Percentiles rank a stretch among this genome's conserved stretches.
phyloP scores from a whole-genome alignment of 2,113 vertebrate species.

The Oryzias celebensis region DNA sequence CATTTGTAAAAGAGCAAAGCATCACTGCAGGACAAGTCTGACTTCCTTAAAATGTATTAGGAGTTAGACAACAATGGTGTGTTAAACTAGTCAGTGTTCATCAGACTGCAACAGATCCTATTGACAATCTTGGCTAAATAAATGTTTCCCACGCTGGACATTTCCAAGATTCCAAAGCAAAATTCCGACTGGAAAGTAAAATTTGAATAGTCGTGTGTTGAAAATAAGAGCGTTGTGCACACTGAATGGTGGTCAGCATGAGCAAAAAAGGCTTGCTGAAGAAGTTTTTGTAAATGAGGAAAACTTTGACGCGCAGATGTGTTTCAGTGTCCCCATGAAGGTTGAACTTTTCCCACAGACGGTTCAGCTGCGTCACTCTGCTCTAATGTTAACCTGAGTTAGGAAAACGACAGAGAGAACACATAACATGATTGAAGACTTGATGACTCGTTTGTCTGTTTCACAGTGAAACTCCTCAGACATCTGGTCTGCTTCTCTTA shows the following conservation, averaged over 20 bases:
- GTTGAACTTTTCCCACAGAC: constrained; percentile 15
- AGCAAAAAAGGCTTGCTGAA: not conserved
- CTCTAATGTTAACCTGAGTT: constrained; percentile 6
- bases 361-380: constrained; percentile 1
- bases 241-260: not conserved
- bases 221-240: not conserved
- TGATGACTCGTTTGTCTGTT: constrained; percentile 26
- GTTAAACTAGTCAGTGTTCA: too few species aligned
- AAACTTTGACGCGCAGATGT: not conserved
- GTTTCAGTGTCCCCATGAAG: not conserved
- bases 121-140: too few species aligned
- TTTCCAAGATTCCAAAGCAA: too few species aligned
- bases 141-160: too few species aligned
- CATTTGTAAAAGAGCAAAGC: too few species aligned
- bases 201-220: too few species aligned
- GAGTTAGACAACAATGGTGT: too few species aligned
- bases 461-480: constrained; percentile 25
- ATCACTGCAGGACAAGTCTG: too few species aligned
- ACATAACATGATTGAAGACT: not conserved
- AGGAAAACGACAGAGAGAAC: constrained; percentile 4
- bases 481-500: constrained; percentile 36
- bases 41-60: too few species aligned
- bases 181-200: too few species aligned
- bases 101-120: too few species aligned
- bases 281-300: not conserved